These are phyloP conservation scores for Vollenhovia emeryi DNA, from an alignment of 1,140 invertebrate genomes.

Conservation along the genomic window DNA sequence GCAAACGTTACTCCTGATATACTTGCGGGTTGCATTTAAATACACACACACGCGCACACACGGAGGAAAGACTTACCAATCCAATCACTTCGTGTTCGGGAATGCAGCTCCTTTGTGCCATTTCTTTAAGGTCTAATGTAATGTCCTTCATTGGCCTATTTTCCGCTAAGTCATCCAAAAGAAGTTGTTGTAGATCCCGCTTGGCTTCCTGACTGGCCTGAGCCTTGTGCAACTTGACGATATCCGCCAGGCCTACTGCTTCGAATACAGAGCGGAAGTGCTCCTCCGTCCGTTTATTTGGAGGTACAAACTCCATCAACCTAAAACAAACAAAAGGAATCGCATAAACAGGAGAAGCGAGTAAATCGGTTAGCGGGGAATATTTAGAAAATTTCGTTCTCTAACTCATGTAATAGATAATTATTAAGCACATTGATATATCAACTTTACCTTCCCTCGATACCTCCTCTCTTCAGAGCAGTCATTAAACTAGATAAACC, in stretches of 20 bases:
- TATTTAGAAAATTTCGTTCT: neutral
- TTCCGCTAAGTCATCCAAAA: conserved; percentile 94
- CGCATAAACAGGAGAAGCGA: neutral
- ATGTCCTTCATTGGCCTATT: conserved; percentile 93
- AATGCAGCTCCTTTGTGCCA: conserved; percentile 92
- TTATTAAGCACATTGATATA: conserved; percentile 47
- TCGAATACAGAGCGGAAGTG: conserved; percentile 94
- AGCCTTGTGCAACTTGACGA: conserved; percentile 95
- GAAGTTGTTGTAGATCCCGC: conserved; percentile 90
- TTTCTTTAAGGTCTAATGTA: conserved; percentile 93
- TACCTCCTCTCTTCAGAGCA: conserved; percentile 94
- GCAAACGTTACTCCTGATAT: conserved; percentile 1
- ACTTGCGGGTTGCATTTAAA: neutral
- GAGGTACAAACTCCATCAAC: conserved; percentile 96
- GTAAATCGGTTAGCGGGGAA: neutral
- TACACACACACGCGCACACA: too few species aligned
- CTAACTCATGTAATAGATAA: neutral
- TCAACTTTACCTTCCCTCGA: conserved; percentile 90
- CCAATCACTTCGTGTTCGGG: conserved; percentile 95
- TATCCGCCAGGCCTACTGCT: conserved; percentile 93
- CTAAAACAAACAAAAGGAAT: conserved; percentile 82
- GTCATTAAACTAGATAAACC: conserved; percentile 94
- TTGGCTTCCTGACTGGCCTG: conserved; percentile 95
- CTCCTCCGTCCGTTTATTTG: conserved; percentile 96
- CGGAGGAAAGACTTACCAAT: conserved; percentile 85